These are phyloP conservation scores for Speoplatyrhinus poulsoni DNA, from an alignment of 2,113 vertebrate species.

Conservation along the genomic window DNA sequence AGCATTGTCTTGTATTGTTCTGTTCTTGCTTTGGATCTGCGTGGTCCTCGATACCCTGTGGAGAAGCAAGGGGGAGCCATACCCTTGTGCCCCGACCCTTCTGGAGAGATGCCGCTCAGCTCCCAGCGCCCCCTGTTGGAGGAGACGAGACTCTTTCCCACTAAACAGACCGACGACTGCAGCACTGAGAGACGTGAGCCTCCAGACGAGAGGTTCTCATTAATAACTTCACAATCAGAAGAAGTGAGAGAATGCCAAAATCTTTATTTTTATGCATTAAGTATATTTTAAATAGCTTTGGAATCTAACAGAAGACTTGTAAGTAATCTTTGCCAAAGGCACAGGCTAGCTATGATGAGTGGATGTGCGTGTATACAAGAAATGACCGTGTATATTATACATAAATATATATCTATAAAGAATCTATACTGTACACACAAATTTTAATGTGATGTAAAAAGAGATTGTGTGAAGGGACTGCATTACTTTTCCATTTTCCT, in stretches of 20 bases:
- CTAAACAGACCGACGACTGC: conserved; percentile 45
- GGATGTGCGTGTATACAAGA: conserved; percentile 73
- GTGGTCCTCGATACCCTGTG: conserved; percentile 36
- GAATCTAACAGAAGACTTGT: conserved; percentile 93
- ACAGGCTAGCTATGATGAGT: conserved; percentile 84
- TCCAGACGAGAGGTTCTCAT: conserved; percentile 73
- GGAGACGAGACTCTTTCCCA: conserved; percentile 31
- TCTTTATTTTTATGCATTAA: conserved; percentile 99
- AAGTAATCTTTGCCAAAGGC: conserved; percentile 99
- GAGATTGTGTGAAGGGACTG: conserved; percentile 73
- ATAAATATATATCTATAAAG: conserved; percentile 69
- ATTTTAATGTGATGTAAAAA: conserved; percentile 74
- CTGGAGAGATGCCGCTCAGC: conserved; percentile 4
- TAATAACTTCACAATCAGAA: conserved; percentile 64
- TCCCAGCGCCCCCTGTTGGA: conserved; percentile 50
- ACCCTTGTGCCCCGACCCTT: neutral
- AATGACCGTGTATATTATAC: conserved; percentile 75
- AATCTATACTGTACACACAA: conserved; percentile 70
- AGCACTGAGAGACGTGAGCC: conserved; percentile 82
- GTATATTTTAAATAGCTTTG: conserved; percentile 99
- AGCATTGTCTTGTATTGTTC: conserved; percentile 46
- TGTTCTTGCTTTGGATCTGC: conserved; percentile 45
- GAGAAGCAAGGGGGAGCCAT: conserved; percentile 29
- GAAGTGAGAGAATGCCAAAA: conserved; percentile 91
- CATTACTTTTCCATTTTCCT: conserved; percentile 71